These are phyloP conservation scores for Oenanthe melanoleuca DNA, from an alignment of 2,113 vertebrate species.

Conservation along the genomic window DNA sequence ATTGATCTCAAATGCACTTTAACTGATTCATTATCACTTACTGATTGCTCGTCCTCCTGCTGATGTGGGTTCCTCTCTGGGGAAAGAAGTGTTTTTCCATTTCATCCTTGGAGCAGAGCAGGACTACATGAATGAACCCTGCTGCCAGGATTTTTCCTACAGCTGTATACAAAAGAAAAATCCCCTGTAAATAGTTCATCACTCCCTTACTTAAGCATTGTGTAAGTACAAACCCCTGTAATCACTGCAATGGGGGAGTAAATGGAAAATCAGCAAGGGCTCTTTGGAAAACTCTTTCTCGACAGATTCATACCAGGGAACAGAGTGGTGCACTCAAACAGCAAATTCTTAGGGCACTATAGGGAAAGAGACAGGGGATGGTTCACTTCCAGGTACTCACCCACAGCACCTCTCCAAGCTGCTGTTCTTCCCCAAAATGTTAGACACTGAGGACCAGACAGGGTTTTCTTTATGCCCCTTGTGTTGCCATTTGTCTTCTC, in stretches of 20 bases:
- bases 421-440: background rate
- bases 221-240: background rate
- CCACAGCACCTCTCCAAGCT: background rate
- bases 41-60: background rate
- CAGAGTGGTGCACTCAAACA: background rate
- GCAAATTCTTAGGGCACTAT: background rate
- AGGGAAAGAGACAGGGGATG: background rate
- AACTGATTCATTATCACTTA: constrained; percentile 30
- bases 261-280: constrained; percentile 6
- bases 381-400: background rate
- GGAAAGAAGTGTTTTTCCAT: background rate
- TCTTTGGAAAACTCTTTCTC: background rate
- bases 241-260: background rate
- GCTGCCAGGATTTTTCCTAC: background rate
- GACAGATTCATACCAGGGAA: background rate
- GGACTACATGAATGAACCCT: background rate
- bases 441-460: background rate
- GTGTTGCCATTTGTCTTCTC: background rate
- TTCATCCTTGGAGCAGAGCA: background rate
- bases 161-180: background rate
- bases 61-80: background rate
- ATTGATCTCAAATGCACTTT: constrained; percentile 51
- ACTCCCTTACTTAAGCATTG: background rate
- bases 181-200: background rate
- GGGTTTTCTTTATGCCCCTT: background rate